Evolutionary conservation across 2,888 invertebrate species (phyloP).

Genomic region (Smittia sp.): DNA sequence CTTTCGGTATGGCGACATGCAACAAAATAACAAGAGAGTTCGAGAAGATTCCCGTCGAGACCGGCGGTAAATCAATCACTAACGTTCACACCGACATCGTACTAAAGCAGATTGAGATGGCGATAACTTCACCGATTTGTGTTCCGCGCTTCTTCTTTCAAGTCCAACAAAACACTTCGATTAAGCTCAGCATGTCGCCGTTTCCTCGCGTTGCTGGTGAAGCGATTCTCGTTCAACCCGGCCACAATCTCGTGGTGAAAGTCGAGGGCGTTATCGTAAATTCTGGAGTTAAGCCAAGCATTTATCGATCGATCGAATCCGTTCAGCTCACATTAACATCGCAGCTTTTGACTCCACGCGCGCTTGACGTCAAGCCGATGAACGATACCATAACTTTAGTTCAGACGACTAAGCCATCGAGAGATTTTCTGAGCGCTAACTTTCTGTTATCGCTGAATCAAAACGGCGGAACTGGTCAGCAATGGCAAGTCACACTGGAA

Average conservation of each 20-base stretch:
- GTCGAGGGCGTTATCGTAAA: conserved; percentile 90
- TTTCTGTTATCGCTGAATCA: conserved; percentile 63
- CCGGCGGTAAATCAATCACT: conserved; percentile 50
- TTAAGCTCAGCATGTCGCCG: conserved; percentile 78
- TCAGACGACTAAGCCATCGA: conserved; percentile 83
- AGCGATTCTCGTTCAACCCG: conserved; percentile 76
- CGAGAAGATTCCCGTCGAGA: conserved; percentile 50
- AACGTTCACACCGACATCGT: conserved; percentile 58
- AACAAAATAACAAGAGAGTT: conserved; percentile 50
- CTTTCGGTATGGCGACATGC: conserved; percentile 46
- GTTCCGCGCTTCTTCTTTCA: conserved; percentile 81
- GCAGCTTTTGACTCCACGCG: conserved; percentile 57
- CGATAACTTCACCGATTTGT: conserved; percentile 63
- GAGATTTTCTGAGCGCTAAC: conserved; percentile 92
- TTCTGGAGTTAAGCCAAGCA: conserved; percentile 61
- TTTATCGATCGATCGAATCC: conserved; percentile 68
- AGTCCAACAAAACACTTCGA: conserved; percentile 75
- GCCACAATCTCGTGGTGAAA: conserved; percentile 84
- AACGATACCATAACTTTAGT: conserved; percentile 59
- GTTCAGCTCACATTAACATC: conserved; percentile 70
- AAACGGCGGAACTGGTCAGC: conserved; percentile 58
- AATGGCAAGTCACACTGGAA: conserved; percentile 76
- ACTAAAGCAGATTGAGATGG: conserved; percentile 61
- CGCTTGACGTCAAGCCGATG: conserved; percentile 44
- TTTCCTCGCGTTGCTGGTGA: conserved; percentile 78